Percentiles rank a stretch among this genome's conserved stretches.
Conservation (phyloP, 2,797 vertebrate genomes). For the Channallabes apus region DNA sequence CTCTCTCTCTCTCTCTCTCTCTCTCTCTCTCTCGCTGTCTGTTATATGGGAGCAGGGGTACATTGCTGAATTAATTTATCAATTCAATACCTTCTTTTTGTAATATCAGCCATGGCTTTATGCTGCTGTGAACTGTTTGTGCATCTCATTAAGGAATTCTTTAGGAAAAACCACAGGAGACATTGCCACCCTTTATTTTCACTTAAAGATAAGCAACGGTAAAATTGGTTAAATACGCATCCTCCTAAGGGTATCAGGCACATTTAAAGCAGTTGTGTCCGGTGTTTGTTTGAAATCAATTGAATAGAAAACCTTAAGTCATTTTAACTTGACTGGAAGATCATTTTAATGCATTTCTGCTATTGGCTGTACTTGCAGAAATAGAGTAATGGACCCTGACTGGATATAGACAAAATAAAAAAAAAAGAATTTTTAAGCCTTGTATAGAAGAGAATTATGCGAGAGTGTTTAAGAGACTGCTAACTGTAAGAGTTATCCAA, state of each 20-base stretch:
- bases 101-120: not conserved
- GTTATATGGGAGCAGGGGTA: not conserved
- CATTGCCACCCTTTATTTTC: not conserved
- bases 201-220: not conserved
- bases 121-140: not conserved
- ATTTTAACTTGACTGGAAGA: not conserved
- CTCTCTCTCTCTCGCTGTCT: conserved; percentile 3
- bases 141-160: not conserved
- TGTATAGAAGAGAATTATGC: not conserved
- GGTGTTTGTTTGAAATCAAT: not conserved
- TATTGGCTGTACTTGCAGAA: not conserved
- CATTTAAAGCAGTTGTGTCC: not conserved
- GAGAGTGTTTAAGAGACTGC: not conserved
- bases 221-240: not conserved
- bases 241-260: not conserved
- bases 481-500: not conserved
- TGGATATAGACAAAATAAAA: not conserved
- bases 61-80: conserved; percentile 55
- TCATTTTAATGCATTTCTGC: not conserved
- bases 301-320: not conserved
- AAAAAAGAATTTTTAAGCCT: not conserved
- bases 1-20: not conserved
- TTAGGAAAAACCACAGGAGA: not conserved
- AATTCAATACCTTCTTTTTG: not conserved
- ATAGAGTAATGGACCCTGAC: not conserved